phyloP scores from a whole-genome alignment of 2,888 invertebrate species.

The Parthenolecanium corni region DNA sequence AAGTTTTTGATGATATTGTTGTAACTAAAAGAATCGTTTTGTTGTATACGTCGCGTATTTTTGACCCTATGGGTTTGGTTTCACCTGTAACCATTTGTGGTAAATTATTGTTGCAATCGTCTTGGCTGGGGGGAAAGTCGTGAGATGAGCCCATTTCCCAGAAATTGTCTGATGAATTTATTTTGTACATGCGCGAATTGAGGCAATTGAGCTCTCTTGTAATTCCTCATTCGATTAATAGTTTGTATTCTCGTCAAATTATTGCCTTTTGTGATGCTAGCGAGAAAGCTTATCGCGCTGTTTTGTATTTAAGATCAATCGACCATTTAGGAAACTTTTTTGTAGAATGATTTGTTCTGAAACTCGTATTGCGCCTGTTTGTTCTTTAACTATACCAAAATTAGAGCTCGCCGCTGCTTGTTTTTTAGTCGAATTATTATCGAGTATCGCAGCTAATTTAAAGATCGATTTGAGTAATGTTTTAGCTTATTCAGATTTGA shows the following conservation, averaged over 20 bases:
- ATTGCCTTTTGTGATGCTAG: background rate
- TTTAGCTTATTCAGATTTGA: constrained; percentile 23
- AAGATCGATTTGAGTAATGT: too few species aligned
- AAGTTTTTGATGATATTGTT: background rate
- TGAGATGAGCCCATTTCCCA: background rate
- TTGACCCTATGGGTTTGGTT: background rate
- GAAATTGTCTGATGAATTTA: background rate
- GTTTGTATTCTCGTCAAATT: background rate
- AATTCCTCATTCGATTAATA: background rate
- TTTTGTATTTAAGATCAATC: background rate
- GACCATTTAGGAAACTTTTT: background rate
- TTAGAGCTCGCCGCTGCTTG: background rate
- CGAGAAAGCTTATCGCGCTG: too few species aligned
- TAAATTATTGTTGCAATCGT: background rate
- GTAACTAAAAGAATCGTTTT: background rate
- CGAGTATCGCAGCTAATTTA: background rate
- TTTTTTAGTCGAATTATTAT: background rate
- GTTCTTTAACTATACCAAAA: background rate
- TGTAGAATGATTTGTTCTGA: background rate
- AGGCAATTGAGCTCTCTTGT: background rate
- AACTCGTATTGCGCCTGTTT: background rate
- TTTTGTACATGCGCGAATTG: background rate
- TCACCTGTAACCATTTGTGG: background rate
- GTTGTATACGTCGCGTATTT: background rate
- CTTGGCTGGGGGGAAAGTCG: background rate